Percentiles rank a stretch among this genome's conserved stretches.
Conservation (phyloP, 1,140 invertebrate genomes). For the Ceratitis capitata region DNA sequence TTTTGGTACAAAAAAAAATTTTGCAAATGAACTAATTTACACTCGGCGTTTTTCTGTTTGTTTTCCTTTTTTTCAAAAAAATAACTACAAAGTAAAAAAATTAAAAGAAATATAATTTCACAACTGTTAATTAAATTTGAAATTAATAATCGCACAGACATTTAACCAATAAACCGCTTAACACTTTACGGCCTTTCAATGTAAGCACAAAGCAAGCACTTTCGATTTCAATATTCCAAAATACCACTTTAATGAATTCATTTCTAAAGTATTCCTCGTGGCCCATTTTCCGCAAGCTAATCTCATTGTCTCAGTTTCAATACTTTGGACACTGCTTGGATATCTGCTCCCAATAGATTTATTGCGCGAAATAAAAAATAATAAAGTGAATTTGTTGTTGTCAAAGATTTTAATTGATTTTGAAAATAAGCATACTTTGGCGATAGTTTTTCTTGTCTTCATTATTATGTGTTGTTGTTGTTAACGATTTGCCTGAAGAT, state of each 20-base stretch:
- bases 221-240: neutral
- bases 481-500: neutral
- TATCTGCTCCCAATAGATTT: neutral
- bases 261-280: neutral
- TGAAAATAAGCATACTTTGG: neutral
- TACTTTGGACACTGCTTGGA: neutral
- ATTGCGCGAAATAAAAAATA: neutral
- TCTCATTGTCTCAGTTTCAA: too few species aligned
- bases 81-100: neutral
- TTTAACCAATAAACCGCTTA: neutral
- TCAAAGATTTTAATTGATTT: neutral
- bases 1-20: neutral
- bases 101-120: neutral
- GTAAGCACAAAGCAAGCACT: too few species aligned
- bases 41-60: too few species aligned
- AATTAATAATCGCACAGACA: neutral
- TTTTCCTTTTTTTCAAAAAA: neutral
- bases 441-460: neutral
- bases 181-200: neutral
- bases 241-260: neutral
- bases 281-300: neutral
- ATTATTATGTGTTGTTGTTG: neutral
- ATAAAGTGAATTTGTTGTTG: neutral
- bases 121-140: neutral
- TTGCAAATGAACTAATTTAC: too few species aligned